phyloP scores from a whole-genome alignment of 1,140 invertebrate species.

The Physella acuta region DNA sequence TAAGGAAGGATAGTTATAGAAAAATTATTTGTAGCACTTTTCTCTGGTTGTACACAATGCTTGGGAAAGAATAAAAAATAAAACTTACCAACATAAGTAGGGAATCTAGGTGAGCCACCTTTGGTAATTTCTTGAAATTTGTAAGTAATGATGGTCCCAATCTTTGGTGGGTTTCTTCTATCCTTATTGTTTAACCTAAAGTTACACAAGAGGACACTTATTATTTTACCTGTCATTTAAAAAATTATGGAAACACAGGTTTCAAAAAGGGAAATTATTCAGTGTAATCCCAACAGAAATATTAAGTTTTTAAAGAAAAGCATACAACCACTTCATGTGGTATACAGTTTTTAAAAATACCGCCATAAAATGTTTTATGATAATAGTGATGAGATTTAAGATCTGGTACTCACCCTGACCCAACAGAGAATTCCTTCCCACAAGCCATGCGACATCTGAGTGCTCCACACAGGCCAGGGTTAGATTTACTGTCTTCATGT shows the following conservation, averaged over 20 bases:
- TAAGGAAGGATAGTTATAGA: too few species aligned
- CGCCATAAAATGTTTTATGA: too few species aligned
- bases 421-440: conserved; percentile 51
- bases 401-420: conserved; percentile 47
- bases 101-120: conserved; percentile 50
- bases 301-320: too few species aligned
- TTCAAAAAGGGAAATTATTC: too few species aligned
- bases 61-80: not conserved
- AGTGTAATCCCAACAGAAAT: too few species aligned
- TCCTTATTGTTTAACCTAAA: conserved; percentile 48
- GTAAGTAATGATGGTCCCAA: conserved; percentile 54
- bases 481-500: conserved; percentile 46
- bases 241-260: too few species aligned
- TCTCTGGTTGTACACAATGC: not conserved
- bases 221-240: too few species aligned
- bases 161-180: conserved; percentile 49
- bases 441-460: conserved; percentile 46
- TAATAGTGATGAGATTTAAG: too few species aligned
- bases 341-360: too few species aligned
- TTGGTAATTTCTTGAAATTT: conserved; percentile 55
- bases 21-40: not conserved
- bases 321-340: too few species aligned
- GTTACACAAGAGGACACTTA: not conserved
- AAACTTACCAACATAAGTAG: conserved; percentile 45
- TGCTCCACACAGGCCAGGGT: conserved; percentile 41